These are phyloP conservation scores for Pyrocephalus nanus DNA, from an alignment of 2,797 vertebrate species.

Conservation along the genomic window DNA sequence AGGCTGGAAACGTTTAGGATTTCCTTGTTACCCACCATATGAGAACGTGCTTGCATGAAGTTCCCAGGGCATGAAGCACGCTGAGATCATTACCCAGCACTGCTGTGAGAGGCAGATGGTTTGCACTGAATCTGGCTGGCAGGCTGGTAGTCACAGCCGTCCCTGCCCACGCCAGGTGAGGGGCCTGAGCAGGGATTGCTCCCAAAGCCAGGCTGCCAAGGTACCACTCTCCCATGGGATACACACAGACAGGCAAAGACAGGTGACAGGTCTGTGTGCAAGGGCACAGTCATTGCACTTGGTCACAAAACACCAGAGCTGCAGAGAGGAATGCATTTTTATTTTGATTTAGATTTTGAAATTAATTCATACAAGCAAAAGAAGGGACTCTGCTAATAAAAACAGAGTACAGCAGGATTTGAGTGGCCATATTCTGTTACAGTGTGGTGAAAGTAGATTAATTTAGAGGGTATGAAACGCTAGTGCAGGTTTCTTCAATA, in stretches of 20 bases:
- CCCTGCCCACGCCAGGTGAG: not conserved
- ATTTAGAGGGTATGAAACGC: not conserved
- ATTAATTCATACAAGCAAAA: not conserved
- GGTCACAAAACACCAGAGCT: not conserved
- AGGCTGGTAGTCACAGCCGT: not conserved
- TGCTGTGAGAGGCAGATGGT: conserved; percentile 3
- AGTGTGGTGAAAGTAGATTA: not conserved
- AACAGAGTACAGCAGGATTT: not conserved
- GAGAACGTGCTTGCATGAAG: not conserved
- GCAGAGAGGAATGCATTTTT: not conserved
- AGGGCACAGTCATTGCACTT: not conserved
- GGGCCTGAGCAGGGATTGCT: not conserved
- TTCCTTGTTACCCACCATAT: not conserved
- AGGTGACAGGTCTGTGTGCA: not conserved
- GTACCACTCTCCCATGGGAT: rapidly evolving
- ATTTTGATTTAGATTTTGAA: not conserved
- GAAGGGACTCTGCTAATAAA: not conserved
- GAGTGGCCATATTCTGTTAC: not conserved
- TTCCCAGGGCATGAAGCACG: not conserved
- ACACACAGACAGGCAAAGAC: rapidly evolving
- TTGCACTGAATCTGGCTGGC: not conserved
- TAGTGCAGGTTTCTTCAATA: not conserved
- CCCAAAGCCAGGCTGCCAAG: not conserved
- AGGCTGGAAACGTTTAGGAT: not conserved
- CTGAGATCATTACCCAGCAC: not conserved